Conservation (phyloP, 1,140 invertebrate species). For the Cotesia chilonis region DNA sequence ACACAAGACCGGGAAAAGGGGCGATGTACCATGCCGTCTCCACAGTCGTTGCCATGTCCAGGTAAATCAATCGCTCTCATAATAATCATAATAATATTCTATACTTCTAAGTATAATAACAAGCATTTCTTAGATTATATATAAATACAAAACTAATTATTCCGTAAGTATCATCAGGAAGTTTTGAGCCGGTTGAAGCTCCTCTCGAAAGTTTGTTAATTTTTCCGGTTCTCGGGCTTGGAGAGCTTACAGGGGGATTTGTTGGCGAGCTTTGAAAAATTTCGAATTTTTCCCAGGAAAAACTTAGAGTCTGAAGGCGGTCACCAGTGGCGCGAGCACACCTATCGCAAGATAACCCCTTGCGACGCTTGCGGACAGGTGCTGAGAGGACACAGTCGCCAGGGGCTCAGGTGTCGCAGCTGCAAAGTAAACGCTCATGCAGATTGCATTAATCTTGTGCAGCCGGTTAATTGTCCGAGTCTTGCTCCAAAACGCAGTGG, state of each 20-base stretch:
- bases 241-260: not conserved
- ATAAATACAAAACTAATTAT: conserved; percentile 10
- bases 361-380: conserved; percentile 94
- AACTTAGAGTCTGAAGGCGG: conserved; percentile 75
- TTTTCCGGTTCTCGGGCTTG: not conserved
- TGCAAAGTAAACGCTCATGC: conserved; percentile 93
- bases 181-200: not conserved
- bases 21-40: conserved; percentile 90
- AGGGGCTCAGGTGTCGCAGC: conserved; percentile 87
- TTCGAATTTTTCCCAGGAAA: conserved; percentile 68
- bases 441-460: conserved; percentile 72
- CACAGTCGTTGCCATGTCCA: conserved; percentile 85
- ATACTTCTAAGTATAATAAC: not conserved
- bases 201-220: not conserved
- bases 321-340: conserved; percentile 92
- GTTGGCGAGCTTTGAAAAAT: too few species aligned
- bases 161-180: not conserved
- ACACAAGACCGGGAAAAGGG: conserved; percentile 60
- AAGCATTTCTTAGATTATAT: too few species aligned
- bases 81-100: conserved; percentile 12
- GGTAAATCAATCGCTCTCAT: conserved; percentile 69
- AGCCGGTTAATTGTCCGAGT: conserved; percentile 57
- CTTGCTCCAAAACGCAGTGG: conserved; percentile 74
- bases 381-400: conserved; percentile 89
- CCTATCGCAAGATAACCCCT: conserved; percentile 94